A percentile compares a stretch with the other conserved stretches of the same genome.
These are phyloP conservation scores for Chelonus formosanus DNA, from an alignment of 2,888 invertebrate species.

Conservation along the genomic window DNA sequence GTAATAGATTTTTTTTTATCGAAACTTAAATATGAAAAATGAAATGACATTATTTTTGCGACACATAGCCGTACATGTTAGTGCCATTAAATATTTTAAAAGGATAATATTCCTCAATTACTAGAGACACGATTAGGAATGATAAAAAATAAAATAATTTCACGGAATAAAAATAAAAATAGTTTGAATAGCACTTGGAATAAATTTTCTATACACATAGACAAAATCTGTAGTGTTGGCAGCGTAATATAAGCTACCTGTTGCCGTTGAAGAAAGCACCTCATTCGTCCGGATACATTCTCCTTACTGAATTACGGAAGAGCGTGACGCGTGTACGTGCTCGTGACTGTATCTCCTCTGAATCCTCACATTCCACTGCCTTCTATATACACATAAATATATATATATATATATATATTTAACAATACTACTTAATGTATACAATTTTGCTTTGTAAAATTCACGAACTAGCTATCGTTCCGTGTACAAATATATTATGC, in stretches of 20 bases:
- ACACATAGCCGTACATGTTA: too few relatives aligned
- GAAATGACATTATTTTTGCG: not conserved
- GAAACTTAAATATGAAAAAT: not conserved
- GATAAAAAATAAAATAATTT: conserved; percentile 12
- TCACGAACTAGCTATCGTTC: too few relatives aligned
- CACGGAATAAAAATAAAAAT: conserved; percentile 28
- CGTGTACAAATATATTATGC: not conserved
- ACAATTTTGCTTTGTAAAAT: too few relatives aligned
- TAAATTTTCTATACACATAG: conserved; percentile 14
- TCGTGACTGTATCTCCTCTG: not conserved
- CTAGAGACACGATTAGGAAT: too few relatives aligned
- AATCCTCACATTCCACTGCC: not conserved
- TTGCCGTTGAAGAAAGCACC: conserved; percentile 21
- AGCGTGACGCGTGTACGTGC: conserved; percentile 11
- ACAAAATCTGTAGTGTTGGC: conserved; percentile 2
- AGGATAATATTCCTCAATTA: not conserved
- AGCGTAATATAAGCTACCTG: conserved; percentile 18
- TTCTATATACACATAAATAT: conserved; percentile 10
- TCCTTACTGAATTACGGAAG: conserved; percentile 24
- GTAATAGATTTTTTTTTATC: not conserved
- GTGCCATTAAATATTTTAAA: too few relatives aligned
- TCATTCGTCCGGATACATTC: conserved; percentile 16
- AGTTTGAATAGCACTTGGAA: not conserved
- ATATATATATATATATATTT: conserved; percentile 13
- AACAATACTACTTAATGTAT: too few relatives aligned